Percentiles rank a stretch among this genome's conserved stretches.
phyloP scores from a whole-genome alignment of 2,113 vertebrate genomes.

The Balaenoptera acutorostrata region DNA sequence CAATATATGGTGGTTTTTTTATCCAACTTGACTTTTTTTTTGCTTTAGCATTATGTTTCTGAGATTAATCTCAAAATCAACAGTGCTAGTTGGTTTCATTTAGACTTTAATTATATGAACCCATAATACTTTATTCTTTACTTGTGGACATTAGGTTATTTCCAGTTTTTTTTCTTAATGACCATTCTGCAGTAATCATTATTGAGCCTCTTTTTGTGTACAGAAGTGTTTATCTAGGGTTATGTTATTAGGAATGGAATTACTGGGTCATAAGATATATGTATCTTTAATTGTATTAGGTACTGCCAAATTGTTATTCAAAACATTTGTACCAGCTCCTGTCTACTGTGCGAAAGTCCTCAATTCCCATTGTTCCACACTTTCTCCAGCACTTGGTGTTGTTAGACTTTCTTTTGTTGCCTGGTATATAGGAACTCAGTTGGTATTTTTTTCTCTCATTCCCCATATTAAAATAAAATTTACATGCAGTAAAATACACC shows the following conservation, averaged over 20 bases:
- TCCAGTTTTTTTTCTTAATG: not conserved
- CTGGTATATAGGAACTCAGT: not conserved
- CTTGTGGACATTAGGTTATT: not conserved
- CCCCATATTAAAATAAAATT: not conserved
- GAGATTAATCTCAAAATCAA: not conserved
- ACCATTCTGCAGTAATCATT: not conserved
- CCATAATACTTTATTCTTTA: not conserved
- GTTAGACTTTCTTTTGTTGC: not conserved
- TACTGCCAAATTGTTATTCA: not conserved
- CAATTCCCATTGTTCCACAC: not conserved
- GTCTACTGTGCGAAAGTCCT: not conserved
- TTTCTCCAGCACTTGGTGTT: not conserved
- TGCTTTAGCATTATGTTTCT: not conserved
- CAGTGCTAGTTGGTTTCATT: not conserved
- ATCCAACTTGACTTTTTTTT: not conserved
- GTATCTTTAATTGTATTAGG: not conserved
- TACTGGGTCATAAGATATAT: not conserved
- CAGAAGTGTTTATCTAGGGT: not conserved
- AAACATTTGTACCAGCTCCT: not conserved
- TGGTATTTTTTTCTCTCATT: not conserved
- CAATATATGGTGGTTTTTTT: not conserved
- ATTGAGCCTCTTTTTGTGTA: not conserved
- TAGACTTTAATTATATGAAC: not conserved
- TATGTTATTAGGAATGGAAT: not conserved
- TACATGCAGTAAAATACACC: not conserved